Base-by-base conservation (phyloP, 2,888 invertebrate genomes). In the Trissonchulus latispiculum region DNA sequence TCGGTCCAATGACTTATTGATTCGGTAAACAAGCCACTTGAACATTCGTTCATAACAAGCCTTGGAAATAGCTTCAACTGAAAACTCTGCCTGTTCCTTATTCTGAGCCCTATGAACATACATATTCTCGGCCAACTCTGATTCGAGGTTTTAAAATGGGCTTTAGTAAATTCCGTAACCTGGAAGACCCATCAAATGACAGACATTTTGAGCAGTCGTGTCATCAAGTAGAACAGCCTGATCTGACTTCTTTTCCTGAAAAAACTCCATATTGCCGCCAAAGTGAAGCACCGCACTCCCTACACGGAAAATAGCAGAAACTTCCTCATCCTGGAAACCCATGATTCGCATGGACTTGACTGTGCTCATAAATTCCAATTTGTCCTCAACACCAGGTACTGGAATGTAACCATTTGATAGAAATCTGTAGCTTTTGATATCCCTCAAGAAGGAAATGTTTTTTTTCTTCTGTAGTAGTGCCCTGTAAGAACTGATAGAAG, bases 181-280 rank as follows among this genome's bases (percentile, higher is more conserved):
- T 79, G 92, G 92, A 70, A 99, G 87, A 15, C 88, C 88, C 76
- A 99, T 87, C 77, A 99, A 86, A 85, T 99, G 97, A 74, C 97
- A 96, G 74, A 97, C 91, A 86, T 99, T 99, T 85, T 99, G 99
- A 67, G 97, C 97, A 35, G 84, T 83, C 0, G 96, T 96, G 83
- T 99, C 97, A 82, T 99, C 97, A 0, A 97, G 97, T 75, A 99
- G 85, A 1, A 95, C 95, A 1, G 99, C 99, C 85, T 99, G 99
- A 84, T 99, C 99, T 0, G 92, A 92, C 85, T 94, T 99, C 80
- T 97, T 89, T 84, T 99, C 99, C 84, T 96, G 95, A 78, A 94
- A 92, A 87, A 99, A 99, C 85, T 95, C 92, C 93, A 99, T 95
- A 81, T 95, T 96, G n/a, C n/a, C n/a, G 35, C 99, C 97, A 84